phyloP scores from a whole-genome alignment of 2,797 vertebrate species.

The Ara ararauna region DNA sequence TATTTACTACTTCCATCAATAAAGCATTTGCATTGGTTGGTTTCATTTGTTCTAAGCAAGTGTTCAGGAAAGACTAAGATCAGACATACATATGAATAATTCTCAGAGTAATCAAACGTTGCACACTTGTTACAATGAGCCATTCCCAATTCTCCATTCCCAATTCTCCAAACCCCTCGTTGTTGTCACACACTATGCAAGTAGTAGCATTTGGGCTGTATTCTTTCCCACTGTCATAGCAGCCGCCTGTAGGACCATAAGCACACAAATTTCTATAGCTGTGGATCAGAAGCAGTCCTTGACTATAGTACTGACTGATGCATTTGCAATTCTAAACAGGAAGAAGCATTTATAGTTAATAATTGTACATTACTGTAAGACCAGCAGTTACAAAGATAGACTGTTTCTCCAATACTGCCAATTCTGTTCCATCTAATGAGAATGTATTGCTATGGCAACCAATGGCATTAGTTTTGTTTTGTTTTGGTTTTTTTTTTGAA shows the following conservation, averaged over 20 bases:
- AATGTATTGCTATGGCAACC: conserved; percentile 45
- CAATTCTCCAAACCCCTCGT: background rate
- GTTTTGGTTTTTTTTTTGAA: background rate
- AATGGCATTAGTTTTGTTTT: background rate
- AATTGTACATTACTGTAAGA: conserved; percentile 21
- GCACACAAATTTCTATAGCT: background rate
- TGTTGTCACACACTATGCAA: background rate
- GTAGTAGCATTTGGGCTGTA: background rate
- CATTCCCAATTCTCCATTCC: background rate
- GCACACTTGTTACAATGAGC: background rate
- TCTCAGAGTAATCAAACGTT: background rate
- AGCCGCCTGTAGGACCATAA: background rate
- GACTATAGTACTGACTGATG: background rate
- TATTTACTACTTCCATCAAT: background rate
- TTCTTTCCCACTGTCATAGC: background rate
- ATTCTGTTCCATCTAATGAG: conserved; percentile 23
- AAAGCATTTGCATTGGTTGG: background rate
- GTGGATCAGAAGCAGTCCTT: background rate
- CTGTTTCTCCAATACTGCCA: conserved; percentile 21
- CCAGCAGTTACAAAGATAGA: conserved; percentile 24
- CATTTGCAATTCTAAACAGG: background rate
- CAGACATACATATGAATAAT: background rate
- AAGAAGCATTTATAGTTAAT: conserved; percentile 21
- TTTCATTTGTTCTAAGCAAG: background rate
- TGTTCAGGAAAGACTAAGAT: background rate